Evolutionary conservation across 2,888 invertebrate species (phyloP), one percentile per base, ranked within the genome.

Genomic region (Apamea anceps): DNA sequence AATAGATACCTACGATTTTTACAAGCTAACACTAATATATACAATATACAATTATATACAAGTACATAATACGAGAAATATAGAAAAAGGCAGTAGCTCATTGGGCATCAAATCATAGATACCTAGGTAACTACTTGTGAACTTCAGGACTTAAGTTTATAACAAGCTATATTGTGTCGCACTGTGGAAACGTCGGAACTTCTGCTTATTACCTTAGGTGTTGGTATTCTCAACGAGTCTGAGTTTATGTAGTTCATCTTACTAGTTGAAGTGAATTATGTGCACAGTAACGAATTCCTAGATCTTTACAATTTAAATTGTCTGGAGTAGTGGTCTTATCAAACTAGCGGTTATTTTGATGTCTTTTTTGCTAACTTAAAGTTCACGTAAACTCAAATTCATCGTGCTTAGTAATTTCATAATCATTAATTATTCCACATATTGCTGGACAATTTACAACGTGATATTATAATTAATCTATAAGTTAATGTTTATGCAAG

Each of bases 111-210:
- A 32, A 32, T n/a, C n/a, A n/a, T n/a, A n/a, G n/a, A n/a, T n/a
- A n/a, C n/a, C n/a, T n/a, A n/a, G n/a, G n/a, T n/a, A n/a, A n/a
- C n/a, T n/a, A 10, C 25, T 10, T 54, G 71, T 54, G 25, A 37
- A 57, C 15, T 15, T n/a, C 10, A 37, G 25, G 0, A 48, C 51
- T 3, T n/a, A 25, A 42, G 32, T 72, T 54, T 32, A 48, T 48
- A 62, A 63, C 71, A 75, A 75, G 72, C 68, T 54, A 32, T 63
- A 68, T 65, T 74, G 21, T 80, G 60, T 74, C 28, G 51, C n/a
- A 32, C 18, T 57, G 25, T 28, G 32, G 48, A 42, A 37, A n/a
- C 37, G 32, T 65, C 48, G 10, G 10, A 78, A 79, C 54, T 79
- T 70, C 4, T 70, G 45, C 45, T 78, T 60, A 67, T 67, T 77